A percentile compares a stretch with the other conserved stretches of the same genome.
phyloP scores from a whole-genome alignment of 2,888 invertebrate genomes.

The Trachelus iudaicus region DNA sequence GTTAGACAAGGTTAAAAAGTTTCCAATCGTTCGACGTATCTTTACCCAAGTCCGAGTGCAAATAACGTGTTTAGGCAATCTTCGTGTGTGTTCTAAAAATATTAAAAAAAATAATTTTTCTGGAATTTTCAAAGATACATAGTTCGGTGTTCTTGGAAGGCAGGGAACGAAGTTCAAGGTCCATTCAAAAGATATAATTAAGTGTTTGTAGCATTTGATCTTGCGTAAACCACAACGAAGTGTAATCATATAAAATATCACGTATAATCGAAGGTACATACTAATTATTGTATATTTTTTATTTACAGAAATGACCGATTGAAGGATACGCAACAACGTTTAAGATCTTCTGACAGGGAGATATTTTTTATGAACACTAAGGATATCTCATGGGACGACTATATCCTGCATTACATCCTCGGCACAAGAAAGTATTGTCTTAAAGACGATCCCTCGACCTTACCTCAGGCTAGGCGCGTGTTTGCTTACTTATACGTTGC shows the following conservation, averaged over 20 bases:
- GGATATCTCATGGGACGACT: constrained; percentile 73
- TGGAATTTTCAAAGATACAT: too few relatives aligned
- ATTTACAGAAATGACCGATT: constrained; percentile 49
- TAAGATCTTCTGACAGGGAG: constrained; percentile 59
- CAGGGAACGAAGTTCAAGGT: background rate
- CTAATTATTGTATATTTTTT: constrained; percentile 1
- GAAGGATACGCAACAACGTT: constrained; percentile 35
- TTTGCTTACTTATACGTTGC: constrained; percentile 60
- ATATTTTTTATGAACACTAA: constrained; percentile 66
- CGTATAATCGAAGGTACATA: background rate
- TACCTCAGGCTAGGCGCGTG: constrained; percentile 78
- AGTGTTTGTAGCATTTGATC: background rate
- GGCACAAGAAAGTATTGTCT: constrained; percentile 87
- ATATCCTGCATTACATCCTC: constrained; percentile 77
- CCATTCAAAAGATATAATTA: background rate
- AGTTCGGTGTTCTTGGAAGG: background rate
- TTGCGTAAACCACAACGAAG: background rate
- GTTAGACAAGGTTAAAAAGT: background rate
- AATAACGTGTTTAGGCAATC: too few relatives aligned
- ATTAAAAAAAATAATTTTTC: too few relatives aligned
- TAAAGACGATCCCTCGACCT: constrained; percentile 82
- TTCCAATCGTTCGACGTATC: background rate
- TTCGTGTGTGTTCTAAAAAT: too few relatives aligned
- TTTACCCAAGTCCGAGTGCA: background rate
- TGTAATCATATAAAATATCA: background rate